Base-by-base conservation (phyloP, 2,888 invertebrate species). In the Poecilobothrus nobilitatus region DNA sequence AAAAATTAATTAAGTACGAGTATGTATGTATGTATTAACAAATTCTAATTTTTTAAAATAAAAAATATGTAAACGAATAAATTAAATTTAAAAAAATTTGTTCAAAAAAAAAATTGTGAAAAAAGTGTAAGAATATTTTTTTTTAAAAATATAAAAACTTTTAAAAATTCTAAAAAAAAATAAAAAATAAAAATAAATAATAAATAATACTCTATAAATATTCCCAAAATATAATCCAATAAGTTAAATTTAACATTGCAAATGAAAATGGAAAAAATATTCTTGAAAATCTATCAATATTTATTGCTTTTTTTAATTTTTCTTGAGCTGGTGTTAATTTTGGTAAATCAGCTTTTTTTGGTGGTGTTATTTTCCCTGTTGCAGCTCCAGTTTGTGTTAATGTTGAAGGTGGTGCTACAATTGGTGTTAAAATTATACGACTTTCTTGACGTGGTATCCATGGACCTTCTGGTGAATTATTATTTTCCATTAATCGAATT, bases 171-270 rank as follows among this genome's bases (percentile, higher is more conserved):
- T 41, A 41, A 41, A 53, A n/a, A 53, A 53, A 53, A 53, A 53
- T 18, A 53, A 18, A 53, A 27, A 27, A 27, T 27, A 27, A 27
- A 8, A 63, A 33, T 63, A 63, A 66, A 61, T 27, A 4, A 21
- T 21, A 41, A 10, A 27, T 37, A 53, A 33, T 33, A 41, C 34
- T 76, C 83, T 86, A 88, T 77, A 88, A 85, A 78, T 89, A 90
- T 77, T 89, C 88, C 69, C 88, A 89, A 79, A 90, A 90, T 77
- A 88, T 84, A 74, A 88, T 86, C 90, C 90, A 90, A 77, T 90
- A 90, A 72, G 88, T 87, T 71, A 84, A 83, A 78, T 90, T 90
- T 66, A 90, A 83, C 69, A 88, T 80, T 69, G 89, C 83, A 76
- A 90, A 90, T 65, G 89, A 82, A 67, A 88, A 84, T 2, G 90